Base-by-base conservation (phyloP, 2,113 vertebrate species). In the Ifrita kowaldi region DNA sequence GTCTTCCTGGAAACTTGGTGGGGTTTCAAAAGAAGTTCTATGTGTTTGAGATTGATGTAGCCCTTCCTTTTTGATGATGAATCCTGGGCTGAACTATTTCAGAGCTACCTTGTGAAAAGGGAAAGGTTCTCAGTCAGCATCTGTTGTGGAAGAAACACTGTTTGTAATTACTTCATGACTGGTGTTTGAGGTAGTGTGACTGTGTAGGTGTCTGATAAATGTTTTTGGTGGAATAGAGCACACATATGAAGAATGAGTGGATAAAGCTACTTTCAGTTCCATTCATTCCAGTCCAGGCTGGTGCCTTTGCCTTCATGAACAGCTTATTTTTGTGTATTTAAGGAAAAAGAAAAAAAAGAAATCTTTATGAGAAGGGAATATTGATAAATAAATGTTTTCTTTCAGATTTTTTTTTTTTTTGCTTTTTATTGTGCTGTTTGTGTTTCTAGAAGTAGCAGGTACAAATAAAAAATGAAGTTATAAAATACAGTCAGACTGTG, bases 191-290 rank as follows among this genome's bases (percentile, higher is more conserved):
- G 69, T 55, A 15, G 33, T 68, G 60, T 67, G 82, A 17, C 52
- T 87, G n/a, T 76, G 88, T 76, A 62, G 94, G 94, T 92, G 82
- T 73, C 49, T 91, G 65, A 84, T 84, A 76, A 91, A 92, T 91
- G 82, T 6, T 89, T 93, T 41, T 39, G 70, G 37, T 73, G 49
- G 30, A 80, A 50, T 15, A 35, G 50, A 82, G 59, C 21, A 50
- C 37, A 37, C 18, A 5, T 0, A 6, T 49, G 65, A 91, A 62
- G 33, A 83, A 69, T n/a, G 50, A 70, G 30, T 46, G 24, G 62
- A 26, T 75, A 73, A 75, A 96, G 13, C 50, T 83, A 30, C 70
- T 50, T 80, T 91, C 8, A 8, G 16, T 75, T 93, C 16, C 14
- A 35, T 80, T 80, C 35, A 16, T 55, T 90, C 17, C 21, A 20